Conservation (phyloP, 2,888 invertebrate genomes). For the Drosophila aldrichi region DNA sequence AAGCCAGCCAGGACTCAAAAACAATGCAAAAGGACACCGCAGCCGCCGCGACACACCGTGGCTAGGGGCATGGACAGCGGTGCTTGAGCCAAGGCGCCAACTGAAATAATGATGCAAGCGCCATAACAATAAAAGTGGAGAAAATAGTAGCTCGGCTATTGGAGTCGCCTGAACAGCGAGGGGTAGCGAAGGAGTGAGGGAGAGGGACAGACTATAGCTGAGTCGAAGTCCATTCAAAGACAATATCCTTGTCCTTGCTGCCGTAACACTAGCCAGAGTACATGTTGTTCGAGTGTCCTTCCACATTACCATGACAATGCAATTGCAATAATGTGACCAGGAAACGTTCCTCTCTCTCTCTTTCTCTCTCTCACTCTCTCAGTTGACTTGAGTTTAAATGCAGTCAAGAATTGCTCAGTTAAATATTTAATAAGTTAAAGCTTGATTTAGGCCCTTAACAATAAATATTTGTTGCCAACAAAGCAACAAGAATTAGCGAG, state of each 20-base stretch:
- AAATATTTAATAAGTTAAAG: conserved; percentile 12
- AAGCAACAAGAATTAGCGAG: background rate
- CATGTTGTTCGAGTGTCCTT: conserved; percentile 24
- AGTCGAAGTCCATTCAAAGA: conserved; percentile 55
- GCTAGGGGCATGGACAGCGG: background rate
- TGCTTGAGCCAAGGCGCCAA: conserved; percentile 68
- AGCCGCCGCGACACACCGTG: conserved; percentile 19
- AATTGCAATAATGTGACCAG: conserved; percentile 18
- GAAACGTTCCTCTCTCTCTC: background rate
- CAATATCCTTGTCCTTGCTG: conserved; percentile 43
- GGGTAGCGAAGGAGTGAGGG: background rate
- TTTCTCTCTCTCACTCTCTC: background rate
- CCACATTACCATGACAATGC: conserved; percentile 34
- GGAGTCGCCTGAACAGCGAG: background rate
- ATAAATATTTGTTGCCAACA: background rate
- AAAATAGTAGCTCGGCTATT: conserved; percentile 27
- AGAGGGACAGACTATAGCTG: background rate
- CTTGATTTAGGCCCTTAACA: background rate
- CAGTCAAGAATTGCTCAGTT: background rate
- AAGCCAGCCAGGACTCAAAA: conserved; percentile 28
- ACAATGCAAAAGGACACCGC: conserved; percentile 68
- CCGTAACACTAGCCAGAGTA: conserved; percentile 28
- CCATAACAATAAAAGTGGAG: conserved; percentile 73
- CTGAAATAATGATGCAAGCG: conserved; percentile 76
- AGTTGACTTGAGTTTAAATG: conserved; percentile 14